phyloP scores from a whole-genome alignment of 2,888 invertebrate species.

The Rotaria magnacalcarata region DNA sequence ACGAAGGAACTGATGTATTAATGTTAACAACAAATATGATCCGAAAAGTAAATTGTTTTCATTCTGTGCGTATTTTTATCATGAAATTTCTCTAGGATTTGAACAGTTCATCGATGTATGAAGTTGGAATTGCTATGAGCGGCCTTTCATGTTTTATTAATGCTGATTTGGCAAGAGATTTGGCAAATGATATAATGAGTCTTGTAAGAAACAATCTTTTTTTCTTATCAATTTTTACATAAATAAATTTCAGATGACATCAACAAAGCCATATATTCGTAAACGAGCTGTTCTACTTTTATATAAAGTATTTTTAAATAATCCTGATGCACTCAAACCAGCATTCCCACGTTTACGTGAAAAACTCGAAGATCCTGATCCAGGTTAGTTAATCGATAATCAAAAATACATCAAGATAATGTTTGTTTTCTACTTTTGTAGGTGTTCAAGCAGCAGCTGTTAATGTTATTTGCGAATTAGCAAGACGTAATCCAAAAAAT shows the following conservation, averaged over 20 bases:
- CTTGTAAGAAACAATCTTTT: background rate
- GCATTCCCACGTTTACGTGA: conserved; percentile 98
- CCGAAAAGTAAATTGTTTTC: conserved; percentile 61
- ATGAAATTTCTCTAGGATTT: conserved; percentile 66
- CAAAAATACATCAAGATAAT: background rate
- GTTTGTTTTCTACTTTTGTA: background rate
- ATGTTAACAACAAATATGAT: conserved; percentile 99
- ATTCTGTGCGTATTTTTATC: too few species aligned
- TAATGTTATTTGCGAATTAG: conserved; percentile 97
- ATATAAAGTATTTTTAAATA: conserved; percentile 98
- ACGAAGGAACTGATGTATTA: conserved; percentile 89
- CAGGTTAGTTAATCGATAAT: conserved; percentile 61
- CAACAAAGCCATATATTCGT: conserved; percentile 92
- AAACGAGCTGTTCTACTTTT: conserved; percentile 98
- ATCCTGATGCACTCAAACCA: conserved; percentile 92
- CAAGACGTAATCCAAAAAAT: conserved; percentile 97
- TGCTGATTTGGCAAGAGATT: conserved; percentile 86
- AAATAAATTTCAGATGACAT: conserved; percentile 62
- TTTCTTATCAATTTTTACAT: background rate
- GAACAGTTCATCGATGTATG: conserved; percentile 94
- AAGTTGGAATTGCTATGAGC: conserved; percentile 90
- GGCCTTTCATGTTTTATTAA: conserved; percentile 96
- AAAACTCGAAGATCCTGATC: conserved; percentile 96
- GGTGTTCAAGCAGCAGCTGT: conserved; percentile 98
- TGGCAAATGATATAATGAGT: conserved; percentile 97